phyloP scores from a whole-genome alignment of 2,113 vertebrate genomes.

The Todiramphus saurophagus region DNA sequence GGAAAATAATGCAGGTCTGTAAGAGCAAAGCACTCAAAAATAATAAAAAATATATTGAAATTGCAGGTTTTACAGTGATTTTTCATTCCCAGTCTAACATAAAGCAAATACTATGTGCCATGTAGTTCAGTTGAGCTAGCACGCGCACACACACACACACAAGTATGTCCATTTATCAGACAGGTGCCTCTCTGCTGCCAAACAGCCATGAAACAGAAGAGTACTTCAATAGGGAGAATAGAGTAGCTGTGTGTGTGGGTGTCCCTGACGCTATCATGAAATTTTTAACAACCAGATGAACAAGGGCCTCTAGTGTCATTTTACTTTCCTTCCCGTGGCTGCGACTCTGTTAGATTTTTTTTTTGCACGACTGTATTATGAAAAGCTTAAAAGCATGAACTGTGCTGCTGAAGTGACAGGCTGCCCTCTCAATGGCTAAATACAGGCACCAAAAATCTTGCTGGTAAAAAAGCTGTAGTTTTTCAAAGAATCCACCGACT shows the following conservation, averaged over 20 bases:
- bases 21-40: neutral
- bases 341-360: neutral
- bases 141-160: accelerated
- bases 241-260: neutral
- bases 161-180: neutral
- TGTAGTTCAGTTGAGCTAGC: neutral
- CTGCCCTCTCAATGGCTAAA: neutral
- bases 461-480: neutral
- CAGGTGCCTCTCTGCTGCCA: neutral
- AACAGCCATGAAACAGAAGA: neutral
- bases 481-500: neutral
- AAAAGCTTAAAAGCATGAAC: neutral
- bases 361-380: neutral
- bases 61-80: neutral
- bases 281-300: neutral
- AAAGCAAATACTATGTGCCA: neutral
- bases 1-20: neutral
- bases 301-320: neutral
- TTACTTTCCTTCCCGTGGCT: neutral
- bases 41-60: neutral
- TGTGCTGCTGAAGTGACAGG: neutral
- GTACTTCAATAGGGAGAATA: neutral
- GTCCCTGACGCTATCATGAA: neutral
- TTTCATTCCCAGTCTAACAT: neutral
- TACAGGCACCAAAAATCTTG: neutral